A percentile compares a stretch with the other conserved stretches of the same genome.
These are phyloP conservation scores for Antidorcas marsupialis DNA, from an alignment of 2,113 vertebrate genomes.

Conservation along the genomic window DNA sequence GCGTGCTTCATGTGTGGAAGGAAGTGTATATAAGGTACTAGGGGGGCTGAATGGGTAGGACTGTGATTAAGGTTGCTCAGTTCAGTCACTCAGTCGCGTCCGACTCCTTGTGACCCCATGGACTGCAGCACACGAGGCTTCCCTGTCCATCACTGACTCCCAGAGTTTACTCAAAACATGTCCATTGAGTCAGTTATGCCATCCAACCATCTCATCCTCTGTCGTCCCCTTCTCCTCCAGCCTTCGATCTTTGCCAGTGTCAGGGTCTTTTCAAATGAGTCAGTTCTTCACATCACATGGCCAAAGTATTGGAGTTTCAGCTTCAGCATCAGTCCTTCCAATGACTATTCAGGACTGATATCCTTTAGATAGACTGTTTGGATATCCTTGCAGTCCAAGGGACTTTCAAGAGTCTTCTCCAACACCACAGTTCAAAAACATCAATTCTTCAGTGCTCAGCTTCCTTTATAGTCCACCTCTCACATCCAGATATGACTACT, in stretches of 20 bases:
- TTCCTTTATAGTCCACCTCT: not conserved
- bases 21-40: not conserved
- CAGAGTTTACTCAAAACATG: not conserved
- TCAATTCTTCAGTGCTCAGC: not conserved
- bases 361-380: not conserved
- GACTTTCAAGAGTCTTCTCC: not conserved
- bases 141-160: not conserved
- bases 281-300: not conserved
- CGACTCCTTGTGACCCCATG: not conserved
- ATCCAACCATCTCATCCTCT: not conserved
- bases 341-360: too few species aligned
- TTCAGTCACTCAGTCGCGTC: not conserved
- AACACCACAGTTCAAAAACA: not conserved
- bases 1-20: not conserved
- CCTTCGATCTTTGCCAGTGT: rapidly evolving
- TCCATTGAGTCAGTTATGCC: not conserved
- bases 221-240: not conserved
- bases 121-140: not conserved
- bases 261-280: not conserved
- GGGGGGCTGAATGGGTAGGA: not conserved
- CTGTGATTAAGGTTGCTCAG: not conserved
- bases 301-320: not conserved
- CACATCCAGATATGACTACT: not conserved
- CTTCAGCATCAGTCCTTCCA: not conserved
- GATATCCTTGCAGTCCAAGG: not conserved